Evolutionary conservation across 2,797 vertebrate genomes (phyloP).

Genomic region (Buceros bicornis): DNA sequence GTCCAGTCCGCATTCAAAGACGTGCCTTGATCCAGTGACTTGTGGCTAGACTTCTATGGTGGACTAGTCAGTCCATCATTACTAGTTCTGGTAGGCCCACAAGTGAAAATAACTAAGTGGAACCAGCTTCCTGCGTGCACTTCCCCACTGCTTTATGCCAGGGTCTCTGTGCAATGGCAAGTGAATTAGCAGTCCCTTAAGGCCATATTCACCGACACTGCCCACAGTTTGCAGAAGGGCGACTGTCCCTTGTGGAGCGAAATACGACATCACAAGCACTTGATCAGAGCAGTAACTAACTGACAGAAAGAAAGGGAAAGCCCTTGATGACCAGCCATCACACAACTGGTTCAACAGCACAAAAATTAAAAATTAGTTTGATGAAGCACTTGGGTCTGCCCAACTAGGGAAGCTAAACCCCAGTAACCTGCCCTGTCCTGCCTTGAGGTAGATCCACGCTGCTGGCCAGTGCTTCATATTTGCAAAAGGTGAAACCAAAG

Average conservation of each 20-base stretch:
- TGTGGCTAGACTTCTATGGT: background rate
- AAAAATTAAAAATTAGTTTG: background rate
- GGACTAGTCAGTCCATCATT: background rate
- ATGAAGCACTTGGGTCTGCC: background rate
- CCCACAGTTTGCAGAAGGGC: background rate
- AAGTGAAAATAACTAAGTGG: background rate
- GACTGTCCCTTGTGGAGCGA: background rate
- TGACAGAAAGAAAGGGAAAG: background rate
- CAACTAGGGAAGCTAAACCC: background rate
- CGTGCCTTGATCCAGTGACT: background rate
- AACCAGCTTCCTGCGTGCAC: background rate
- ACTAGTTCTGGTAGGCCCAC: background rate
- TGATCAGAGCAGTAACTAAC: background rate
- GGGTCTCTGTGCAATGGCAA: background rate
- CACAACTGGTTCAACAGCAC: background rate
- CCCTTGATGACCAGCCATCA: background rate
- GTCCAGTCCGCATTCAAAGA: background rate
- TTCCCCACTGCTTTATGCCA: background rate
- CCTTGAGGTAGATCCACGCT: background rate
- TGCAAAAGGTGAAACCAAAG: background rate
- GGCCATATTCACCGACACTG: background rate
- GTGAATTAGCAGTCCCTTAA: background rate
- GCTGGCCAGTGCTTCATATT: background rate
- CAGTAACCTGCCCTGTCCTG: background rate
- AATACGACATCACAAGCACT: background rate